Evolutionary conservation across 53 echinoderm and acorn worm genomes (phyloP).

Genomic region (Luidia sarsii): DNA sequence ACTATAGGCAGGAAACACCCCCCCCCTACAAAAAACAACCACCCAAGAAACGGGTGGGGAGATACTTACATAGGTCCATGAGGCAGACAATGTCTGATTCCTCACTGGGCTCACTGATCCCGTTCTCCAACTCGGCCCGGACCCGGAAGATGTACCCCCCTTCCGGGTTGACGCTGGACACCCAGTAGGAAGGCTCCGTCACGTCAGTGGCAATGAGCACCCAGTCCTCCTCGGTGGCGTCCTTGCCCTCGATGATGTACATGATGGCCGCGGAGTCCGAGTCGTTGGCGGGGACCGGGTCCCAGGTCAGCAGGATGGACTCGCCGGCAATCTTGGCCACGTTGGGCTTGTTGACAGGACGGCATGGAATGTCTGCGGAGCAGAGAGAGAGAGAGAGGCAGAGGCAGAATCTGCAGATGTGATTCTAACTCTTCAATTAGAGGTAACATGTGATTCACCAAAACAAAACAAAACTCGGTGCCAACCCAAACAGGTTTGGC

Average conservation of each 20-base stretch:
- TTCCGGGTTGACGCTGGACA: constrained; percentile 71
- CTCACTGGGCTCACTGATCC: constrained; percentile 91
- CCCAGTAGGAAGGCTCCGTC: constrained; percentile 70
- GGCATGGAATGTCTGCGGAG: constrained; percentile 54
- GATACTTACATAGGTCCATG: constrained; percentile 66
- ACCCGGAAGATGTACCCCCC: constrained; percentile 81
- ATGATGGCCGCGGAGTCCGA: constrained; percentile 48
- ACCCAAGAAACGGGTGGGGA: no score
- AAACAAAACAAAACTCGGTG: no score
- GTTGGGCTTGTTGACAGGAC: constrained; percentile 48
- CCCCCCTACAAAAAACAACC: no score
- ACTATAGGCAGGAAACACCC: no score
- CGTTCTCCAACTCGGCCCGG: constrained; percentile 78
- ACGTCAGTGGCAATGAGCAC: constrained; percentile 66
- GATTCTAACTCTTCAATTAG: no score
- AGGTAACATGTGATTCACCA: no score
- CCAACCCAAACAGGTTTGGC: no score
- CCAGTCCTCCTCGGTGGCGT: constrained; percentile 72
- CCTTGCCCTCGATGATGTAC: constrained; percentile 85
- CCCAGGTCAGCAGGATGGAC: constrained; percentile 78
- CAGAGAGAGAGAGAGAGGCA: neutral
- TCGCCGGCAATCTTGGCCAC: constrained; percentile 72
- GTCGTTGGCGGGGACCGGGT: constrained; percentile 42
- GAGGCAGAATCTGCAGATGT: neutral
- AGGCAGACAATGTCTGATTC: constrained; percentile 76